A percentile compares a stretch with the other conserved stretches of the same genome.
Conservation (phyloP, 1,140 invertebrate species). For the Drosophila nebulosa region DNA sequence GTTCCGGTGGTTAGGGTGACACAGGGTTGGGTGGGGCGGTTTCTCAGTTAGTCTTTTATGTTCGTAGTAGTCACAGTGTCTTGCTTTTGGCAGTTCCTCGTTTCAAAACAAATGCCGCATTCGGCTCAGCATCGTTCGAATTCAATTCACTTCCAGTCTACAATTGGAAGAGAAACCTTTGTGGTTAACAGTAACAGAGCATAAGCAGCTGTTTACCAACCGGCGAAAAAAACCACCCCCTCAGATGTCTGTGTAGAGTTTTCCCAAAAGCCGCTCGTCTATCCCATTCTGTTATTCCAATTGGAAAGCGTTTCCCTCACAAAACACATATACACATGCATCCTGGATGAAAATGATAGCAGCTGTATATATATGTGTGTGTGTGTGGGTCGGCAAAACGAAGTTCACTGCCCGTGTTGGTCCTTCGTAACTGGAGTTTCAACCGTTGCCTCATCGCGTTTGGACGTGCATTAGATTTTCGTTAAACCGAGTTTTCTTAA, state of each 20-base stretch:
- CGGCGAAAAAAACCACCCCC: conserved; percentile 43
- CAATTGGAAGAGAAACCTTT: conserved; percentile 37
- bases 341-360: conserved; percentile 43
- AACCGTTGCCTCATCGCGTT: conserved; percentile 52
- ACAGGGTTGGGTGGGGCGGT: neutral
- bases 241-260: conserved; percentile 35
- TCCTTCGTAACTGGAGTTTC: conserved; percentile 46
- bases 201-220: conserved; percentile 59
- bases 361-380: neutral
- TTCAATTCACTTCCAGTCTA: conserved; percentile 51
- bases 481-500: neutral
- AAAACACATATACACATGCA: conserved; percentile 6
- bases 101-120: conserved; percentile 72
- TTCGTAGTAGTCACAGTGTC: conserved; percentile 13
- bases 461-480: conserved; percentile 45
- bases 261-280: conserved; percentile 18
- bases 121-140: conserved; percentile 17
- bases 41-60: conserved; percentile 25
- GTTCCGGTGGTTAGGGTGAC: neutral
- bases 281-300: conserved; percentile 61
- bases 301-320: conserved; percentile 52
- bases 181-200: conserved; percentile 41
- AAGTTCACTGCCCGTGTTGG: conserved; percentile 61
- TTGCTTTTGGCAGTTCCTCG: conserved; percentile 20
- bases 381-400: conserved; percentile 24